Evolutionary conservation across 1,140 invertebrate genomes (phyloP), one percentile per base, ranked within the genome.

Genomic region (Euwallacea similis): DNA sequence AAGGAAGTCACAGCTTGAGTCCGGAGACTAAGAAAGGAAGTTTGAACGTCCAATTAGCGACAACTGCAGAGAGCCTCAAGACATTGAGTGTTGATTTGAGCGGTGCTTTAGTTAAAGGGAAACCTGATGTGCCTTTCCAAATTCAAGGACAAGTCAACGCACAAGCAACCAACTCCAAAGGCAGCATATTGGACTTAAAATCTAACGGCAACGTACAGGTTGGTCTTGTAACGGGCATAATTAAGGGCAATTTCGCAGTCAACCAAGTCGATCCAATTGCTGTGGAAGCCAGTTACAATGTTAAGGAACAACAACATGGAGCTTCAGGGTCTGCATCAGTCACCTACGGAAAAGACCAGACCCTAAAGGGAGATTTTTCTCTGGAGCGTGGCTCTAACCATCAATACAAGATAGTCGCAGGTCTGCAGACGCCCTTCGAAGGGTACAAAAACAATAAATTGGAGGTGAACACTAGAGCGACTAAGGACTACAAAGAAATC

Each of bases 321-420:
- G 71, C 69, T 54, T 66, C 80, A 13, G 81, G 75, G 2, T 77
- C 80, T 13, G 72, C 79, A 0, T 77, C 80, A 15, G 15, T 88
- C 0, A 85, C 84, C 44, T 86, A 88, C 70, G 87, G 86, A 33
- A 84, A 86, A 58, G 84, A 86, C 65, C 86, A 87, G 72, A 83
- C 77, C 2, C 76, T 85, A 2, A 84, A 83, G 46, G 9, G 83
- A 0, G 78, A 81, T 1, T 46, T 83, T 0, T 79, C 79, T 7
- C 53, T 85, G 2, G 76, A 79, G 0, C 77, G 76, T 6, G 72
- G 78, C 1, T 81, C 83, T 10, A 81, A 85, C 8, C 80, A 84
- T 56, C 79, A 84, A 43, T 75, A 82, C 2, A 74, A 82, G 0
- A 74, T 80, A 2, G 78, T 86, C 10, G 74, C 83, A 3, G 80